phyloP scores from a whole-genome alignment of 2,113 vertebrate species.

The Ahaetulla prasina region DNA sequence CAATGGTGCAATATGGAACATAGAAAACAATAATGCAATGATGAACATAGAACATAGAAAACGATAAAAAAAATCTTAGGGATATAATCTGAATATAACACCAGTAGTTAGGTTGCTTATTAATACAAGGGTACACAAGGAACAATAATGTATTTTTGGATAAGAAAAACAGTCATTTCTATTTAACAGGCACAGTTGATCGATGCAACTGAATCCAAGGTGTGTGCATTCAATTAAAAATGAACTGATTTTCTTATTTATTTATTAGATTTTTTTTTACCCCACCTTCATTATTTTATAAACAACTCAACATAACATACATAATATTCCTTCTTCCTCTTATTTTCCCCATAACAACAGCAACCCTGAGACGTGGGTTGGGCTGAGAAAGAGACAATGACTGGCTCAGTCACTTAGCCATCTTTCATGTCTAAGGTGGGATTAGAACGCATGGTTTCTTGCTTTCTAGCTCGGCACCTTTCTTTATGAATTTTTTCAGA shows the following conservation, averaged over 20 bases:
- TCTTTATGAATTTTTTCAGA: not conserved
- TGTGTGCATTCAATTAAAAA: not conserved
- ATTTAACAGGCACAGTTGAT: not conserved
- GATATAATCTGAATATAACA: not conserved
- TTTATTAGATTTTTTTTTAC: not conserved
- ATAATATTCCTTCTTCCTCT: not conserved
- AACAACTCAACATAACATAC: not conserved
- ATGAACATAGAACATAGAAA: not conserved
- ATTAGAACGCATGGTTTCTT: not conserved
- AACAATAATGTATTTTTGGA: not conserved
- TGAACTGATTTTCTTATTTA: not conserved
- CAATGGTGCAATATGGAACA: not conserved
- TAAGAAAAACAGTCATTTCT: not conserved
- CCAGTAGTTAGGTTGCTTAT: not conserved
- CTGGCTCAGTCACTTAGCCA: not conserved
- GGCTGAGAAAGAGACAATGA: not conserved
- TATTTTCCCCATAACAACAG: not conserved
- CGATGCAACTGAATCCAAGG: not conserved
- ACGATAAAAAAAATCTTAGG: not conserved
- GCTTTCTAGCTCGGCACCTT: not conserved
- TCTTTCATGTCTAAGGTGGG: not conserved
- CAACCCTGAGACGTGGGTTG: not conserved
- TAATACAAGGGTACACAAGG: not conserved
- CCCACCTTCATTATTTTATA: not conserved
- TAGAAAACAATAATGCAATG: not conserved